Evolutionary conservation across 2,797 vertebrate species (phyloP).

Genomic region (Dromococcyx pavoninus): DNA sequence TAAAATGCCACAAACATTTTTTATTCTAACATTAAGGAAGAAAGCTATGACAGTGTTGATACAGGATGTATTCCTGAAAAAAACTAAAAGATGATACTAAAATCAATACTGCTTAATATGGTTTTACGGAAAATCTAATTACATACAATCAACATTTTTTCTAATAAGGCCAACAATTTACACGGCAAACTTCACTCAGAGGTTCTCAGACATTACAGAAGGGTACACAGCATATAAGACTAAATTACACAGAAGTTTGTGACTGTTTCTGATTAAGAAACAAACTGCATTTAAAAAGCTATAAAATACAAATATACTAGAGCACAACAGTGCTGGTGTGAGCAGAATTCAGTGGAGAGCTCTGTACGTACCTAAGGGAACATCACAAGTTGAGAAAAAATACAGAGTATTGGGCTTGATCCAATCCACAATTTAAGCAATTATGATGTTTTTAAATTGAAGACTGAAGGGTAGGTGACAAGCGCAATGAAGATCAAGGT

Average conservation of each 20-base stretch:
- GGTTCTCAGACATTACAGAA: not conserved
- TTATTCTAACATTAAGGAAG: not conserved
- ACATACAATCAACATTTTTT: not conserved
- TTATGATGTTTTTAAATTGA: not conserved
- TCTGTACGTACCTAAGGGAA: not conserved
- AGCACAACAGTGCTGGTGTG: rapidly evolving
- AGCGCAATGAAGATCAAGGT: not conserved
- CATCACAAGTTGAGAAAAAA: not conserved
- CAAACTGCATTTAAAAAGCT: not conserved
- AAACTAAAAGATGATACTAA: not conserved
- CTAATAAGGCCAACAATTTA: not conserved
- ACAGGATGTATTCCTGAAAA: not conserved
- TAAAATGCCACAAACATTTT: not conserved
- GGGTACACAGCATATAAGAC: not conserved
- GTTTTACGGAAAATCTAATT: not conserved
- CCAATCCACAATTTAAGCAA: not conserved
- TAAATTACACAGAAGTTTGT: not conserved
- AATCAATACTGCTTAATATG: not conserved
- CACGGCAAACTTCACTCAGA: not conserved
- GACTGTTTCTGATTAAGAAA: not conserved
- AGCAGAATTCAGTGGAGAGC: not conserved
- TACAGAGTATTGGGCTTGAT: rapidly evolving
- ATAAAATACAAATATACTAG: not conserved
- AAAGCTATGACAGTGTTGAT: not conserved
- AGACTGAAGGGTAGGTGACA: not conserved